Conservation (phyloP, 1,140 invertebrate genomes). For the Trichoplusia ni region DNA sequence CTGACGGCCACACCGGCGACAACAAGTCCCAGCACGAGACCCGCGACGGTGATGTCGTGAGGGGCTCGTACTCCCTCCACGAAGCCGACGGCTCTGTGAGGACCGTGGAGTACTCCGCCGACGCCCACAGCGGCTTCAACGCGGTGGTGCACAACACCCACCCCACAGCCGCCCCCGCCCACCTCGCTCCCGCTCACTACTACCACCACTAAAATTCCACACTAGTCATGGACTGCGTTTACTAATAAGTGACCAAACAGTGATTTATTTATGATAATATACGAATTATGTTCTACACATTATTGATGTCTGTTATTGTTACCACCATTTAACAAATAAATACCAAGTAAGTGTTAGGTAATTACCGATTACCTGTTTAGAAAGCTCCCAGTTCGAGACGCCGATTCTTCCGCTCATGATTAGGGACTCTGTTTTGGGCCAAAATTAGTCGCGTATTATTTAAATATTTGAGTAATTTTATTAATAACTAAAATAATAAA, state of each 20-base stretch:
- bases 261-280: not conserved
- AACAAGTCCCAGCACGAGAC: constrained; percentile 74
- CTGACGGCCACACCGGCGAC: constrained; percentile 45
- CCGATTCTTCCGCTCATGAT: too few species aligned
- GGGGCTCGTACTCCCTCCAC: constrained; percentile 79
- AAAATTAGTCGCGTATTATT: too few species aligned
- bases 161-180: constrained; percentile 32
- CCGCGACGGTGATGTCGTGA: constrained; percentile 77
- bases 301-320: too few species aligned
- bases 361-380: too few species aligned
- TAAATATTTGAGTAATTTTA: too few species aligned
- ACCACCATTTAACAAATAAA: too few species aligned
- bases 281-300: too few species aligned
- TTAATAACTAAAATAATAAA: too few species aligned
- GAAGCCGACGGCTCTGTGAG: constrained; percentile 81
- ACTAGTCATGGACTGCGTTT: constrained; percentile 2
- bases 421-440: too few species aligned
- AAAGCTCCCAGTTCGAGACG: too few species aligned
- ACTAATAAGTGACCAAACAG: too few species aligned
- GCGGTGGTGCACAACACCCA: constrained; percentile 70
- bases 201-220: constrained; percentile 40
- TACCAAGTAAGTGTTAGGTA: too few species aligned
- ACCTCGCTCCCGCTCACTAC: constrained; percentile 46
- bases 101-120: constrained; percentile 79
- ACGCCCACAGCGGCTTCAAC: constrained; percentile 81